Evolutionary conservation across 2,113 vertebrate genomes (phyloP).

Genomic region (Anhinga anhinga): DNA sequence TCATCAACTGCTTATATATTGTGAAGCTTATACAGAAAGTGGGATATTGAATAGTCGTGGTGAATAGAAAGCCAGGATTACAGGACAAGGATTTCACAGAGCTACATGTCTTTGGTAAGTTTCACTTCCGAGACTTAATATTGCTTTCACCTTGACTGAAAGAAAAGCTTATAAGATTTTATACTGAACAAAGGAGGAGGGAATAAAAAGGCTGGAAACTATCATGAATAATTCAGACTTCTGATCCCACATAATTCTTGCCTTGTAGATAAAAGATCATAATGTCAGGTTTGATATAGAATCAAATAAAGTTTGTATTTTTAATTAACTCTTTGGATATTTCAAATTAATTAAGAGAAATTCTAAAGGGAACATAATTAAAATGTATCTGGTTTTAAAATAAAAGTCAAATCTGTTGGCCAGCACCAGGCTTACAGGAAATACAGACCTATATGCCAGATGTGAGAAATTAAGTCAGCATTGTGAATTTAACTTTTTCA

Average conservation of each 20-base stretch:
- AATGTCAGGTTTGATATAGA: neutral
- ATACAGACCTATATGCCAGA: neutral
- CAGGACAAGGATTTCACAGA: conserved; percentile 46
- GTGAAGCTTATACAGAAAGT: conserved; percentile 48
- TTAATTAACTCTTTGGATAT: conserved; percentile 21
- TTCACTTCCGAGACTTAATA: conserved; percentile 47
- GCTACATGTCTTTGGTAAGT: conserved; percentile 33
- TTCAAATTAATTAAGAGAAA: neutral
- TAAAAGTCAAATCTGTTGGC: neutral
- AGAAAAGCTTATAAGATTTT: conserved; percentile 49
- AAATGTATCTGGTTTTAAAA: conserved; percentile 5
- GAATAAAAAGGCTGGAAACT: conserved; percentile 8
- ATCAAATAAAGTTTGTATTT: conserved; percentile 12
- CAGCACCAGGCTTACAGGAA: neutral
- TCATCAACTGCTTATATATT: conserved; percentile 48
- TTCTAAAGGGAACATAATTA: neutral
- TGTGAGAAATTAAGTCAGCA: neutral
- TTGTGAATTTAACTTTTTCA: neutral
- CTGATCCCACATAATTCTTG: conserved; percentile 1
- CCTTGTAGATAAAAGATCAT: conserved; percentile 43
- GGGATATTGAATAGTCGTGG: conserved; percentile 49
- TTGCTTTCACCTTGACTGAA: conserved; percentile 62
- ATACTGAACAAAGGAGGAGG: conserved; percentile 23
- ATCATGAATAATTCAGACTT: conserved; percentile 57
- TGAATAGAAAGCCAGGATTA: conserved; percentile 63